Percentiles rank a stretch among this genome's conserved stretches.
Conservation (phyloP, 2,113 vertebrate genomes). For the Saccopteryx leptura region DNA sequence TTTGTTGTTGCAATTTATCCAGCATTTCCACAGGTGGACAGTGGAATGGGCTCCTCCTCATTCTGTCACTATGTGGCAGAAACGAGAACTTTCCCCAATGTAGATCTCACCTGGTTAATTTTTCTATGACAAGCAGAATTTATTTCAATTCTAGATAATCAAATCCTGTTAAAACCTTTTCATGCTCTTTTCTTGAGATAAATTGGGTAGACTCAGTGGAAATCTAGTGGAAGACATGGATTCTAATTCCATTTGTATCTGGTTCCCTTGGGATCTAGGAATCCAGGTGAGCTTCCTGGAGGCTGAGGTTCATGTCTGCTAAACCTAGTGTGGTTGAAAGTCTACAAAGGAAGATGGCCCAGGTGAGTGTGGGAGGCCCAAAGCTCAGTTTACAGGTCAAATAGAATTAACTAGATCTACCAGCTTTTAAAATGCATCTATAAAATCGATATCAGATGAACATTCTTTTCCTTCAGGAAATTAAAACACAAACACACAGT, state of each 20-base stretch:
- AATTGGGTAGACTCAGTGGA: neutral
- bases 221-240: neutral
- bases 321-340: neutral
- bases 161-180: neutral
- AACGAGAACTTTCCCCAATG: neutral
- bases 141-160: neutral
- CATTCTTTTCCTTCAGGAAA: conserved; percentile 67
- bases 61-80: neutral
- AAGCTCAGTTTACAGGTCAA: neutral
- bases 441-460: conserved; percentile 65
- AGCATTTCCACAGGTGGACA: neutral
- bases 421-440: conserved; percentile 25
- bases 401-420: neutral
- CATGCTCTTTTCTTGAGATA: neutral
- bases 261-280: neutral
- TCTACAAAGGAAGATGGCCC: neutral
- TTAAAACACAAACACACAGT: conserved; percentile 52
- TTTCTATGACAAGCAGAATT: neutral
- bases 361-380: neutral
- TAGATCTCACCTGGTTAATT: neutral
- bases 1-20: neutral
- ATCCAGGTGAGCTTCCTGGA: neutral
- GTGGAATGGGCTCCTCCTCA: neutral
- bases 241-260: neutral
- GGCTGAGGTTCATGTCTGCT: neutral